A percentile compares a stretch with the other conserved stretches of the same genome.
Evolutionary conservation across 2,888 invertebrate genomes (phyloP).

Genomic region (Spodoptera exigua): DNA sequence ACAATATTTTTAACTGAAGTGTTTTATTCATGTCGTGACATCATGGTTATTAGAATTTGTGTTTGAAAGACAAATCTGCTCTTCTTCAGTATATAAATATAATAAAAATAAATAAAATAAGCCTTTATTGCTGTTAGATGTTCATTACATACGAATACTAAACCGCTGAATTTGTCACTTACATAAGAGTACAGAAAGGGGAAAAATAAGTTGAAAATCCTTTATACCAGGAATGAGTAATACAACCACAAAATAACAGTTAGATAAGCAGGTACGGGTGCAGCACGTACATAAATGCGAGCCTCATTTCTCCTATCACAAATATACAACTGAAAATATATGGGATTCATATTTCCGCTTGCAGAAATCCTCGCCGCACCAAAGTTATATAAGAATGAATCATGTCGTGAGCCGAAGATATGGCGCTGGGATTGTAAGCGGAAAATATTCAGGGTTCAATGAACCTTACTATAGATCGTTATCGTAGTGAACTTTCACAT

Average conservation of each 20-base stretch:
- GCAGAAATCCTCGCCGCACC: conserved; percentile 34
- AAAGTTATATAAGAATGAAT: conserved; percentile 45
- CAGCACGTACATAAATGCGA: conserved; percentile 8
- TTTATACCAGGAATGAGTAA: conserved; percentile 10
- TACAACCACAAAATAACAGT: conserved; percentile 19
- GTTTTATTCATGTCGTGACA: too few relatives aligned
- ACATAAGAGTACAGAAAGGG: too few relatives aligned
- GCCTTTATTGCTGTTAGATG: too few relatives aligned
- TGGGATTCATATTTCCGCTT: conserved; percentile 39
- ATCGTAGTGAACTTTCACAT: conserved; percentile 29
- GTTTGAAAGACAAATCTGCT: too few relatives aligned
- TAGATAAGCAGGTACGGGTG: conserved; percentile 16
- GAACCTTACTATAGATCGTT: conserved; percentile 19
- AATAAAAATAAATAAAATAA: too few relatives aligned
- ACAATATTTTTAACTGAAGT: too few relatives aligned
- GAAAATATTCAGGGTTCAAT: conserved; percentile 38
- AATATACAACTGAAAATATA: conserved; percentile 41
- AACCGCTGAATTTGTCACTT: too few relatives aligned
- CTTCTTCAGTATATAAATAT: too few relatives aligned
- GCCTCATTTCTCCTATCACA: conserved; percentile 25
- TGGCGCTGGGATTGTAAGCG: conserved; percentile 14
- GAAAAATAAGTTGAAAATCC: too few relatives aligned
- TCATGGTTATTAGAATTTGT: too few relatives aligned
- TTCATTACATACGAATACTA: too few relatives aligned
- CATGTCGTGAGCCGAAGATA: conserved; percentile 34